These are phyloP conservation scores for Drosophila suzukii DNA, from an alignment of 1,140 invertebrate genomes.

Conservation along the genomic window DNA sequence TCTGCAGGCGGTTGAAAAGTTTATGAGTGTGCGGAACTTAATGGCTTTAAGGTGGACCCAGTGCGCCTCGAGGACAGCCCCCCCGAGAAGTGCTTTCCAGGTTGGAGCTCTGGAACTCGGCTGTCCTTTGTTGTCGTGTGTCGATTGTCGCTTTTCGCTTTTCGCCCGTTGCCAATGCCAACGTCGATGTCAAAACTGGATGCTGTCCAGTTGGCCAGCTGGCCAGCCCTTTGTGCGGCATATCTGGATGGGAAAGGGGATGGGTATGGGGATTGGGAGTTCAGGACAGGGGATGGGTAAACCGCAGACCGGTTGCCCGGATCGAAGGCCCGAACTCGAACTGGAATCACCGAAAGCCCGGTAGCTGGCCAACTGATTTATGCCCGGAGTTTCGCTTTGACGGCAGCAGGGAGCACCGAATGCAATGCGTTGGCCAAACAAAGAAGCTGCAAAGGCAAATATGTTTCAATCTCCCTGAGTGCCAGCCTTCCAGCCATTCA, in stretches of 20 bases:
- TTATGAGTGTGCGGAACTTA: slow-evolving; percentile 18
- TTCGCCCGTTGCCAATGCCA: slow-evolving; percentile 37
- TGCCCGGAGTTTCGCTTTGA: slow-evolving; percentile 41
- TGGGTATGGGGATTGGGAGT: background rate
- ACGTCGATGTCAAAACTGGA: slow-evolving; percentile 22
- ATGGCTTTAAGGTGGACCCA: slow-evolving; percentile 4
- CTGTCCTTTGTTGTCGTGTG: slow-evolving; percentile 18
- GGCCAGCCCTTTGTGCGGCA: slow-evolving; percentile 34
- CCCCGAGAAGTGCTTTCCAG: slow-evolving; percentile 2
- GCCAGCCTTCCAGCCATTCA: background rate
- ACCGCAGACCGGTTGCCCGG: slow-evolving; percentile 12
- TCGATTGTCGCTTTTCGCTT: slow-evolving; percentile 1
- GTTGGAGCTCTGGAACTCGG: background rate
- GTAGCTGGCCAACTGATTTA: slow-evolving; percentile 70
- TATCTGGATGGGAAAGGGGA: background rate
- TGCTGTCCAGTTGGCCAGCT: background rate
- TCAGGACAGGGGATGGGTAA: background rate
- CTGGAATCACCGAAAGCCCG: slow-evolving; percentile 46
- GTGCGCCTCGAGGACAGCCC: too few relatives aligned
- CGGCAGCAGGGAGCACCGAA: background rate
- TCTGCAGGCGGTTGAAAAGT: background rate
- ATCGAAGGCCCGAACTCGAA: slow-evolving; percentile 14
- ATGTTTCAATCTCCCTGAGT: slow-evolving; percentile 38
- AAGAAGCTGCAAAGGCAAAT: slow-evolving; percentile 42
- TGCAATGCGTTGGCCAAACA: slow-evolving; percentile 40